These are phyloP conservation scores for Leptatherina wallacei DNA, from an alignment of 2,797 vertebrate genomes.

Conservation along the genomic window DNA sequence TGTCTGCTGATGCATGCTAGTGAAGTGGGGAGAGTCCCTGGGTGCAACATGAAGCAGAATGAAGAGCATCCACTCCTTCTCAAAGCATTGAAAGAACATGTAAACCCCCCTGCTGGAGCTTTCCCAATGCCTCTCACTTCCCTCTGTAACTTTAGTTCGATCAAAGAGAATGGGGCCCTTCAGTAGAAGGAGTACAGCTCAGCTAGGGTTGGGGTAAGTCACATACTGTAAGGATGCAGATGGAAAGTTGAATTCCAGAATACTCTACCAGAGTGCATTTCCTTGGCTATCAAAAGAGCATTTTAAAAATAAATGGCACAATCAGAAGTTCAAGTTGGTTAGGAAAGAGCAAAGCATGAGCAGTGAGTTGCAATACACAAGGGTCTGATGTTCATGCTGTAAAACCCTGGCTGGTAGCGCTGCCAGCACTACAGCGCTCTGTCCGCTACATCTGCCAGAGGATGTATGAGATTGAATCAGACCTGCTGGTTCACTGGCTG, in stretches of 20 bases:
- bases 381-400: slow-evolving; percentile 48
- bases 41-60: slow-evolving; percentile 80
- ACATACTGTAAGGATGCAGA: slow-evolving; percentile 59
- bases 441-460: slow-evolving; percentile 65
- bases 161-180: slow-evolving; percentile 76
- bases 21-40: slow-evolving; percentile 65
- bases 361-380: slow-evolving; percentile 50
- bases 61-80: slow-evolving; percentile 70
- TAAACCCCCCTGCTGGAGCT: slow-evolving; percentile 67
- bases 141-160: slow-evolving; percentile 76
- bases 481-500: slow-evolving; percentile 52
- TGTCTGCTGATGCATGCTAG: slow-evolving; percentile 79
- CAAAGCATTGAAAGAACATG: slow-evolving; percentile 73
- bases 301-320: slow-evolving; percentile 73
- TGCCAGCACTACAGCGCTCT: slow-evolving; percentile 35
- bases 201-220: slow-evolving; percentile 65
- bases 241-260: slow-evolving; percentile 61
- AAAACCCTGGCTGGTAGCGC: slow-evolving; percentile 44
- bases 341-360: slow-evolving; percentile 56
- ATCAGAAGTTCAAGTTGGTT: slow-evolving; percentile 54
- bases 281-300: slow-evolving; percentile 54
- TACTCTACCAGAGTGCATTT: slow-evolving; percentile 70
- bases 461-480: slow-evolving; percentile 76
- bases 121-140: slow-evolving; percentile 69
- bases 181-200: slow-evolving; percentile 73